Base-by-base conservation (phyloP, 2,113 vertebrate species). In the Chlamydotis undulata region DNA sequence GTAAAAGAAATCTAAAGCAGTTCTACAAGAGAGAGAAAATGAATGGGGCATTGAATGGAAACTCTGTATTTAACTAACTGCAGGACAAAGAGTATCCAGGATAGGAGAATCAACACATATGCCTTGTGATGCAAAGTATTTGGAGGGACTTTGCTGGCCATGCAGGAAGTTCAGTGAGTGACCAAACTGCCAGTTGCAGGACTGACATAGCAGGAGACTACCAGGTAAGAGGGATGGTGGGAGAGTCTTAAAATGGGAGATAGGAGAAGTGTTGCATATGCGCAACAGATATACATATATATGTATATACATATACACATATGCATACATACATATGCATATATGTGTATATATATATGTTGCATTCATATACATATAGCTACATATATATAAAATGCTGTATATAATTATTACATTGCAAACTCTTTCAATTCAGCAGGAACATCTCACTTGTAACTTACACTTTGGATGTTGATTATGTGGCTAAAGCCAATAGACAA, bases 21-120 rank as follows among this genome's bases (percentile, higher is more conserved):
- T 93, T 95, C 59, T 83, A 76, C 77, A 94, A 67, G 50, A 53
- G 33, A 83, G 70, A 82, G 71, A 82, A 94, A 94, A 60, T 75
- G 61, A 89, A 82, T 55, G 88, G 67, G 25, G 91, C 10, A 2
- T 92, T 96, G 93, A 95, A 80, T 73, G 37, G 85, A 84, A 53
- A 10, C 19, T 75, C 28, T 43, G 91, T 76, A 90, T 83, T 37
- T 65, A 67, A 87, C 60, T 45, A 70, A 39, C 67, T 82, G 43
- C 26, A 65, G 86, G 50, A 70, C 41, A 79, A 81, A 95, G 12
- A 65, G 55, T 7, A n/a, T 65, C 83, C 83, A 83, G 31, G 39
- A 67, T 4, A 75, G 35, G 52, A 78, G 77, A 64, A 79, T 64
- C 37, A 76, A 67, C 29, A 18, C 14, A 6, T 17, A 61, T 57